These are phyloP conservation scores for Dasysyrphus tricinctus DNA, from an alignment of 2,888 invertebrate genomes.

Conservation along the genomic window DNA sequence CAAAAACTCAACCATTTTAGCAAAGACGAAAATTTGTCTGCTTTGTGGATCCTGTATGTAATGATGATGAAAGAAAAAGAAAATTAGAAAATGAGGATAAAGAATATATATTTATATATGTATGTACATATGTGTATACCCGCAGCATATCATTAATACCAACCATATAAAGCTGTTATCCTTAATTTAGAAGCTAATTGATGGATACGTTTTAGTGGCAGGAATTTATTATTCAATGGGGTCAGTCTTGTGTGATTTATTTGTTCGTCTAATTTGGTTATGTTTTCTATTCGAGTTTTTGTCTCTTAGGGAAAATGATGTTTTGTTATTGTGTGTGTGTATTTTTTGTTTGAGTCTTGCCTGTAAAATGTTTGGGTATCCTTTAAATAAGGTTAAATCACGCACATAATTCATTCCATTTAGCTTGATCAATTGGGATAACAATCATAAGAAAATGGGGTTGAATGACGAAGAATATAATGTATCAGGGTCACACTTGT, in stretches of 20 bases:
- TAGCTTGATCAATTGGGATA: constrained; percentile 9
- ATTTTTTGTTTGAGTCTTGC: not conserved
- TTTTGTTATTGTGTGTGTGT: not conserved
- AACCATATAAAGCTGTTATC: constrained; percentile 19
- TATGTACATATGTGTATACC: not conserved
- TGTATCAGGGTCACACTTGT: not conserved
- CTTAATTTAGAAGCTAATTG: constrained; percentile 63
- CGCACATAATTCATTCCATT: constrained; percentile 43
- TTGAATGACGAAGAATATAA: not conserved
- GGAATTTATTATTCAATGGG: constrained; percentile 43
- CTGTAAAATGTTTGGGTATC: not conserved
- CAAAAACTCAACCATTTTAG: constrained; percentile 33
- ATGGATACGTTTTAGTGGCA: constrained; percentile 58
- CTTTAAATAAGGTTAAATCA: constrained; percentile 54
- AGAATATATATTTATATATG: not conserved
- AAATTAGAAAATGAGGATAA: constrained; percentile 7
- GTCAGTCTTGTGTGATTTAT: constrained; percentile 53
- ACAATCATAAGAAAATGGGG: not conserved
- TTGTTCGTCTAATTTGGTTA: constrained; percentile 28
- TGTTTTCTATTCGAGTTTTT: not conserved
- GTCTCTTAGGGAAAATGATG: too few relatives aligned
- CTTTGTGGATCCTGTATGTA: constrained; percentile 16
- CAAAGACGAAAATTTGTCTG: constrained; percentile 37
- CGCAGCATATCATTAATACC: too few relatives aligned
- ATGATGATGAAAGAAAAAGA: constrained; percentile 42